A percentile compares a stretch with the other conserved stretches of the same genome.
Conservation (phyloP, 2,888 invertebrate species). For the Diplazon laetatorius region DNA sequence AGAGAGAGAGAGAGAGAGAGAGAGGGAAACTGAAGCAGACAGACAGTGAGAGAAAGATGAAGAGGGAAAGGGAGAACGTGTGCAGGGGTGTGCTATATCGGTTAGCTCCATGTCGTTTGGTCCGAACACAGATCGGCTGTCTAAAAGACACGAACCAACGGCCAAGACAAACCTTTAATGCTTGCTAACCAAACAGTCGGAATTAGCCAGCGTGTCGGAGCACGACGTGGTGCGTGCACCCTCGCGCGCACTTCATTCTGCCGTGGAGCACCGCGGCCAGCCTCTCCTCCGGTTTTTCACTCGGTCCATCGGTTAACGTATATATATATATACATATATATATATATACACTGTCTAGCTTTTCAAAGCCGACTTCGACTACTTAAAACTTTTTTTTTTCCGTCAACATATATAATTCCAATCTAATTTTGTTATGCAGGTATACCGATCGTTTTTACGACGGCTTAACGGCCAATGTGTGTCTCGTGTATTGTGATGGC, state of each 20-base stretch:
- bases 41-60: slow-evolving; percentile 1
- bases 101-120: slow-evolving; percentile 78
- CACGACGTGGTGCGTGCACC: slow-evolving; percentile 64
- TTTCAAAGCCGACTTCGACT: slow-evolving; percentile 32
- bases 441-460: too few relatives aligned
- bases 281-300: slow-evolving; percentile 24
- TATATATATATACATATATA: too few relatives aligned
- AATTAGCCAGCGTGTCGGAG: slow-evolving; percentile 81
- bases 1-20: not conserved
- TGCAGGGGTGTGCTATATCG: slow-evolving; percentile 52
- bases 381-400: slow-evolving; percentile 45
- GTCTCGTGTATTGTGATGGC: too few relatives aligned
- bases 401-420: not conserved
- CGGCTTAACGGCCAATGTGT: too few relatives aligned
- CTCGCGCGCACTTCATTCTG: slow-evolving; percentile 7
- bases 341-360: slow-evolving; percentile 28
- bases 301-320: slow-evolving; percentile 15
- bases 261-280: slow-evolving; percentile 5
- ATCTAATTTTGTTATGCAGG: too few relatives aligned
- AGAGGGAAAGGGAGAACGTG: slow-evolving; percentile 26
- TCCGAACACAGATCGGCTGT: slow-evolving; percentile 82
- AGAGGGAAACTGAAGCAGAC: too few relatives aligned
- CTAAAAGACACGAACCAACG: slow-evolving; percentile 82
- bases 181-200: slow-evolving; percentile 82
- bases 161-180: slow-evolving; percentile 83